These are phyloP conservation scores for Oxyscelio sp. DNA, from an alignment of 2,888 invertebrate genomes.

Conservation along the genomic window DNA sequence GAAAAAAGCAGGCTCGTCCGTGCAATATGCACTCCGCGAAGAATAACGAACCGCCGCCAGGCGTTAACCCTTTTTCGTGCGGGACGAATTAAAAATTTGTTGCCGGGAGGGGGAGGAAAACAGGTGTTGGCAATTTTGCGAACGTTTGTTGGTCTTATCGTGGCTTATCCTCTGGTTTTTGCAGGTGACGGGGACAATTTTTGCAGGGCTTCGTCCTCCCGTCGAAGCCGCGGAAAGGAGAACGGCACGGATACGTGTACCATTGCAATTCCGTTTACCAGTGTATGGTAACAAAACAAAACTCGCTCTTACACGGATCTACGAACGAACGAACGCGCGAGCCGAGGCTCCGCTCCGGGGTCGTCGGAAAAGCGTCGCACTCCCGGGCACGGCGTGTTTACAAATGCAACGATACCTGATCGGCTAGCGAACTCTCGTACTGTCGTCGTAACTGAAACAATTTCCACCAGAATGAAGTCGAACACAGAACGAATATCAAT, in stretches of 20 bases:
- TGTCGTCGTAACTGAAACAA: slow-evolving; percentile 54
- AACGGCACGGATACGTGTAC: slow-evolving; percentile 21
- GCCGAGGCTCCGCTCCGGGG: background rate
- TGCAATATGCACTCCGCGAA: slow-evolving; percentile 73
- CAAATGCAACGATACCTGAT: slow-evolving; percentile 59
- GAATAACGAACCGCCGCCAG: slow-evolving; percentile 68
- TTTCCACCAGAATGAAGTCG: slow-evolving; percentile 59
- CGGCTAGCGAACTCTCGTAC: slow-evolving; percentile 48
- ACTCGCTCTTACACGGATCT: too few species aligned
- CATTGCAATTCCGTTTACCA: slow-evolving; percentile 58
- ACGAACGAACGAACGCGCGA: background rate
- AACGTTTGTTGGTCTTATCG: too few species aligned
- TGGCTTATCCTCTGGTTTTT: too few species aligned
- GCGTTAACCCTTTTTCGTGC: slow-evolving; percentile 70
- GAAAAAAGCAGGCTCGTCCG: slow-evolving; percentile 53
- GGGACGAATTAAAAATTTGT: slow-evolving; percentile 48
- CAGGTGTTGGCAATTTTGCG: slow-evolving; percentile 41
- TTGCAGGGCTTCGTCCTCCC: too few species aligned
- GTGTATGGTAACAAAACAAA: slow-evolving; percentile 50
- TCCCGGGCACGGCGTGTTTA: slow-evolving; percentile 13
- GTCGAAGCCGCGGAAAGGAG: too few species aligned
- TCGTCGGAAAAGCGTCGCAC: slow-evolving; percentile 23
- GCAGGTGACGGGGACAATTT: too few species aligned
- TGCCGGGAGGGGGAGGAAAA: slow-evolving; percentile 31
- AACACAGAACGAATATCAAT: slow-evolving; percentile 68